phyloP scores from a whole-genome alignment of 2,888 invertebrate genomes.

The Incurvaria masculella region DNA sequence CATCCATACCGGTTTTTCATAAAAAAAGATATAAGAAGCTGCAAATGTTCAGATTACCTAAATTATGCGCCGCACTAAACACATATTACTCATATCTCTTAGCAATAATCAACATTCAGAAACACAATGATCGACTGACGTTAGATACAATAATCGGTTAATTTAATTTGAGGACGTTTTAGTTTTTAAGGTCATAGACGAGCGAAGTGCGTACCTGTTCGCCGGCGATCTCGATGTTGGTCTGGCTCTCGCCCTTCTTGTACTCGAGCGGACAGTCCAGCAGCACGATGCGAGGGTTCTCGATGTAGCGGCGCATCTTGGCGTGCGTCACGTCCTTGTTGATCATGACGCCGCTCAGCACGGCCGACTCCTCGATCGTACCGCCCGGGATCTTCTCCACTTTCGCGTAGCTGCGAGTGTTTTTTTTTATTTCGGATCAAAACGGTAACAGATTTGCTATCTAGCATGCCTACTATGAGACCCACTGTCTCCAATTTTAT shows the following conservation, averaged over 20 bases:
- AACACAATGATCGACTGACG: background rate
- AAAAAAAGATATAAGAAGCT: too few relatives aligned
- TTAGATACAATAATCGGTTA: too few relatives aligned
- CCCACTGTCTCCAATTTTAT: too few relatives aligned
- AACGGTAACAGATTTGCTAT: too few relatives aligned
- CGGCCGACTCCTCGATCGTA: constrained; percentile 89
- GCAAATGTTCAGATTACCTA: too few relatives aligned
- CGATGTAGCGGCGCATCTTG: constrained; percentile 92
- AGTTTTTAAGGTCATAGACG: too few relatives aligned
- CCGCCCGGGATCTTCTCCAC: constrained; percentile 96
- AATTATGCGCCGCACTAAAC: too few relatives aligned
- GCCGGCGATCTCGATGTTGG: constrained; percentile 92
- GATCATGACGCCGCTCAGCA: constrained; percentile 93
- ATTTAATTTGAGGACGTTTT: too few relatives aligned
- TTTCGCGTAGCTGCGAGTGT: constrained; percentile 81
- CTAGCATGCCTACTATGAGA: too few relatives aligned
- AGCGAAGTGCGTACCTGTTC: constrained; percentile 78
- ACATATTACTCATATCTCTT: too few relatives aligned
- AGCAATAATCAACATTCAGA: background rate
- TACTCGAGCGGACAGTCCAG: constrained; percentile 97
- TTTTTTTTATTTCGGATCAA: too few relatives aligned
- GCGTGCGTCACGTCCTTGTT: constrained; percentile 99
- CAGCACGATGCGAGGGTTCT: constrained; percentile 92
- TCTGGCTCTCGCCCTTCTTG: constrained; percentile 98
- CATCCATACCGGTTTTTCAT: too few relatives aligned